Conservation (phyloP, 2,888 invertebrate species). For the Ametastegia equiseti region DNA sequence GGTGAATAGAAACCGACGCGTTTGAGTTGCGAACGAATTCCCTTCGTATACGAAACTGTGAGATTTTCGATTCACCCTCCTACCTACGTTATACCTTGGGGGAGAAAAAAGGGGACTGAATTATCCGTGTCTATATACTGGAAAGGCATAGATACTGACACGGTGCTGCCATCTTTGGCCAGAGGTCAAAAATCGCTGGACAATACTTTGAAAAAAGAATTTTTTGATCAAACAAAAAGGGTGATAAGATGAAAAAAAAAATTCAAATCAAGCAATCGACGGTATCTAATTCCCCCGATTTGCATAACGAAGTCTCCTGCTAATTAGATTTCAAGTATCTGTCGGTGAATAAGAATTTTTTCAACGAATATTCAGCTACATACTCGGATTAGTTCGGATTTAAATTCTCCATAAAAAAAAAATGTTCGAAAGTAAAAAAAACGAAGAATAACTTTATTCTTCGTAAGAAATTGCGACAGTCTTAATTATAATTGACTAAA, state of each 20-base stretch:
- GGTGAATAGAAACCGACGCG: slow-evolving; percentile 24
- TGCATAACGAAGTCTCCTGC: slow-evolving; percentile 23
- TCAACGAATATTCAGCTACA: background rate
- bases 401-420: background rate
- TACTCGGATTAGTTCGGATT: background rate
- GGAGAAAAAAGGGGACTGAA: slow-evolving; percentile 11
- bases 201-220: background rate
- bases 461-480: background rate
- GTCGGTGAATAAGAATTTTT: background rate
- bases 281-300: slow-evolving; percentile 1
- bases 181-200: background rate
- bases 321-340: background rate
- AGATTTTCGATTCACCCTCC: background rate
- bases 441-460: background rate
- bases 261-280: background rate
- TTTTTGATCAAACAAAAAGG: background rate
- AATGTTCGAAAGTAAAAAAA: background rate
- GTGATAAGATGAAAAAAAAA: too few species aligned
- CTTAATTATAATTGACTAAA: too few species aligned
- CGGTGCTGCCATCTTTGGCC: slow-evolving; percentile 37
- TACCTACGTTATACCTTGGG: background rate
- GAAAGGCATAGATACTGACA: background rate
- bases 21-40: background rate
- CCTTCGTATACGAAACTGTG: background rate
- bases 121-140: background rate